Base-by-base conservation (phyloP, 2,888 invertebrate genomes). In the Phymatocera aterrima region DNA sequence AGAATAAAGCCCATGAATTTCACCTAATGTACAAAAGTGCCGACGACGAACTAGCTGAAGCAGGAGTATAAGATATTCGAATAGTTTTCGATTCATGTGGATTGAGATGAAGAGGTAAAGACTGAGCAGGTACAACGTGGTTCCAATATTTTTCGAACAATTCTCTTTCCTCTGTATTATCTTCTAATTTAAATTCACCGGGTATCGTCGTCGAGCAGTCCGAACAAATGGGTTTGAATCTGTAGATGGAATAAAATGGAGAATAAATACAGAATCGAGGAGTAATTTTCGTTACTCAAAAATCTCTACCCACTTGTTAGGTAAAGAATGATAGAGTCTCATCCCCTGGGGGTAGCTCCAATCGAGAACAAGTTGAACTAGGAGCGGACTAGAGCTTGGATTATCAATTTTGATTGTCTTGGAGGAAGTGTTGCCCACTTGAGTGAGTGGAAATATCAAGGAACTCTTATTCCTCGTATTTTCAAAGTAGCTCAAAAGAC, bases 361-460 rank as follows among this genome's bases (percentile, higher is more conserved):
- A 85, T 95, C 93, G 85, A 96, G 93, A n/a, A 95, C 92, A 78
- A 95, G 90, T 89, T 97, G 97, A 85, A 96, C 92, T 79, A 96
- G 91, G 80, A 97, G 90, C 80, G 95, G 93, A 86, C 93, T 93
- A 81, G 94, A 93, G 70, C 94, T 92, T 43, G 97, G 97, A 92
- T 97, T 97, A 87, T 93, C 92, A 83, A 96, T 91, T 77, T 93
- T 93, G 84, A 97, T 91, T 79, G 93, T 93, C 87, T 93, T 92
- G 85, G 94, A 91, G 51, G 94, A 92, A 77, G 92, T 92, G 88
- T 95, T 95, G 79, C 95, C 95, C 78, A 96, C 93, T 90, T 96
- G 95, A 0, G 96, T 95, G 40, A 95, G 90, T 5, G 96, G 95
- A 90, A 96, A 96, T 82, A 91, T 92, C 74, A 95, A 88, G 40